Evolutionary conservation across 2,888 invertebrate species (phyloP).

Genomic region (Aphodius sticticus): DNA sequence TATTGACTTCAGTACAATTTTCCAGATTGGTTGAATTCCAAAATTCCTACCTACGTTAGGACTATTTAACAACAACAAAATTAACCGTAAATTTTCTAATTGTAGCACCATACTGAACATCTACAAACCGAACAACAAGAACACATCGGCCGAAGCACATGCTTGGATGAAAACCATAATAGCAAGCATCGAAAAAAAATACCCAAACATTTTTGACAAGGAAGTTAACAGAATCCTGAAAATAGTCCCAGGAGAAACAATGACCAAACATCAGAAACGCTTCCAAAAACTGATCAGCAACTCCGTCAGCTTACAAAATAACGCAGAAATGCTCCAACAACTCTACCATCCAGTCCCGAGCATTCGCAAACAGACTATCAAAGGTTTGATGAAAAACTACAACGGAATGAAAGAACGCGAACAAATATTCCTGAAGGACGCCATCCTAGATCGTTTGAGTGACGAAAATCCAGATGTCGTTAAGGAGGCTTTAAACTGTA

Average conservation of each 20-base stretch:
- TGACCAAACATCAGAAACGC: slow-evolving; percentile 41
- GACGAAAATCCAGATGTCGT: slow-evolving; percentile 75
- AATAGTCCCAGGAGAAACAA: slow-evolving; percentile 38
- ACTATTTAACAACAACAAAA: no score
- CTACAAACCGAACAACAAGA: slow-evolving; percentile 43
- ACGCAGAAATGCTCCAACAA: slow-evolving; percentile 68
- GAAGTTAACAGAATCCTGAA: slow-evolving; percentile 68
- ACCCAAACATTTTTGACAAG: slow-evolving; percentile 75
- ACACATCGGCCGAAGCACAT: slow-evolving; percentile 44
- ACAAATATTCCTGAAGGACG: slow-evolving; percentile 69
- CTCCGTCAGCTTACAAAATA: slow-evolving; percentile 44
- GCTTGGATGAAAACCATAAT: slow-evolving; percentile 60
- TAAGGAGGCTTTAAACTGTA: slow-evolving; percentile 60
- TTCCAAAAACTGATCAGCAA: slow-evolving; percentile 51
- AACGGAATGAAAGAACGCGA: slow-evolving; percentile 62
- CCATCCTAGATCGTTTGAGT: slow-evolving; percentile 70
- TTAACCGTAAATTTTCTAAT: slow-evolving; percentile 26
- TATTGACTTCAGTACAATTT: no score
- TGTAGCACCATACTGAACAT: slow-evolving; percentile 51
- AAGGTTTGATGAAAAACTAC: slow-evolving; percentile 68
- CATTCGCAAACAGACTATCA: slow-evolving; percentile 73
- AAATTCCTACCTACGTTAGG: no score
- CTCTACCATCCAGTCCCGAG: slow-evolving; percentile 75
- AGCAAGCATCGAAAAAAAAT: slow-evolving; percentile 71
- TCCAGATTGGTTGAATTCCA: no score